Evolutionary conservation across 2,113 vertebrate genomes (phyloP).

Genomic region (Pipa parva): DNA sequence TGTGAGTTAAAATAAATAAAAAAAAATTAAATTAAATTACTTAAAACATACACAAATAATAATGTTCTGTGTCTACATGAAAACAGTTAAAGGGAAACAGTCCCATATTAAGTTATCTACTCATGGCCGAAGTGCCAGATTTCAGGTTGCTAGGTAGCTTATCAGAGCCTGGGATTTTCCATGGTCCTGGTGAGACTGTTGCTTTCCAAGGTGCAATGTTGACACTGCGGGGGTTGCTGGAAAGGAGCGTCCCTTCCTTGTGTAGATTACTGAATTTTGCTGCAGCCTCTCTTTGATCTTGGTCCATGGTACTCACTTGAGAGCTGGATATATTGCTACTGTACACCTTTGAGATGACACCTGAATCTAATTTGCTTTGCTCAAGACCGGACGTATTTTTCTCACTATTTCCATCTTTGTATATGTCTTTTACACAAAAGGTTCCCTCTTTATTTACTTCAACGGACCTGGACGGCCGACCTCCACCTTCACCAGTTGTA

Average conservation of each 20-base stretch:
- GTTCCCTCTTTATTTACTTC: conserved; percentile 70
- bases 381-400: conserved; percentile 61
- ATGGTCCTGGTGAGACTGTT: conserved; percentile 88
- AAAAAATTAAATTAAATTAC: conserved; percentile 78
- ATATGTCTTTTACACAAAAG: conserved; percentile 62
- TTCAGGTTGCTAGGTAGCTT: conserved; percentile 84
- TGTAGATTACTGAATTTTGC: conserved; percentile 61
- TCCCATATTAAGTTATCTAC: conserved; percentile 72
- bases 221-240: conserved; percentile 62
- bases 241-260: conserved; percentile 66
- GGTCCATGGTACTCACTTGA: conserved; percentile 58
- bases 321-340: conserved; percentile 58
- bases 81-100: conserved; percentile 57
- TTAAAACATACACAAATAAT: conserved; percentile 66
- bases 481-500: conserved; percentile 54
- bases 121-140: conserved; percentile 82
- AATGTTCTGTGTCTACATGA: conserved; percentile 57
- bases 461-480: conserved; percentile 61
- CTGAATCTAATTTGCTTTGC: conserved; percentile 60
- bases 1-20: conserved; percentile 92
- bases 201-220: conserved; percentile 71
- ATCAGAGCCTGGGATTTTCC: conserved; percentile 94
- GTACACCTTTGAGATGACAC: conserved; percentile 57
- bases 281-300: conserved; percentile 63
- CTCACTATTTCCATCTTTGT: conserved; percentile 59